Conservation (phyloP, 2,888 invertebrate genomes). For the Ormyrus labotus region DNA sequence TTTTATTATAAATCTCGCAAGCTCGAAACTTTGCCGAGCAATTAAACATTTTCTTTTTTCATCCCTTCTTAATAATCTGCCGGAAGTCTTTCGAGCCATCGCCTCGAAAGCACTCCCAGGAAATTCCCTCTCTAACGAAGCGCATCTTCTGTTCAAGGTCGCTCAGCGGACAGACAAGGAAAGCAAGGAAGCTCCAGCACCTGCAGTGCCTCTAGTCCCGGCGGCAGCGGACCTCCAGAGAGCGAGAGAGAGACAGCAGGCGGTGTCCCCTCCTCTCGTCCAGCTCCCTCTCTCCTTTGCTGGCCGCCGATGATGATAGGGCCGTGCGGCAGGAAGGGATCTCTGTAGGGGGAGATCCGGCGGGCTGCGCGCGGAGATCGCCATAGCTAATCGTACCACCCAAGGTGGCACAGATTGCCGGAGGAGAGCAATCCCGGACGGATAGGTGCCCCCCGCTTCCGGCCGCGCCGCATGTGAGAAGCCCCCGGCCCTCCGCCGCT, state of each 20-base stretch:
- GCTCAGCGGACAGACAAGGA: background rate
- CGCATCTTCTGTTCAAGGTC: slow-evolving; percentile 20
- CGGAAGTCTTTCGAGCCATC: too few species aligned
- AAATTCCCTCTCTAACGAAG: too few species aligned
- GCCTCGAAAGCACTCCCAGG: too few species aligned
- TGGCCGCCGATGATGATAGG: slow-evolving; percentile 32
- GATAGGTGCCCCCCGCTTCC: slow-evolving; percentile 16
- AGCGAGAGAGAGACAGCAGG: too few species aligned
- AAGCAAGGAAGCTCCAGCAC: background rate
- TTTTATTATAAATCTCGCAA: too few species aligned
- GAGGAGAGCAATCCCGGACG: slow-evolving; percentile 3
- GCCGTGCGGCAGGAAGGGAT: slow-evolving; percentile 53
- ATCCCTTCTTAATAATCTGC: too few species aligned
- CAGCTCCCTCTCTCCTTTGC: background rate
- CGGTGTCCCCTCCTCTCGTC: background rate
- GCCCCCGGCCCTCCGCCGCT: slow-evolving; percentile 60
- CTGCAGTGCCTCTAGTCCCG: background rate
- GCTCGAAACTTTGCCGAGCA: too few species aligned
- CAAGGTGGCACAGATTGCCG: slow-evolving; percentile 75
- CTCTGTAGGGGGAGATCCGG: slow-evolving; percentile 52
- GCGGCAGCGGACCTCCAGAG: too few species aligned
- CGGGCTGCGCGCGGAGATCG: slow-evolving; percentile 63
- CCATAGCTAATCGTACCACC: slow-evolving; percentile 74
- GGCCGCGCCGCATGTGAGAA: slow-evolving; percentile 45
- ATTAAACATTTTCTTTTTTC: too few species aligned